phyloP scores from a whole-genome alignment of 2,113 vertebrate species.

The Channa argus region DNA sequence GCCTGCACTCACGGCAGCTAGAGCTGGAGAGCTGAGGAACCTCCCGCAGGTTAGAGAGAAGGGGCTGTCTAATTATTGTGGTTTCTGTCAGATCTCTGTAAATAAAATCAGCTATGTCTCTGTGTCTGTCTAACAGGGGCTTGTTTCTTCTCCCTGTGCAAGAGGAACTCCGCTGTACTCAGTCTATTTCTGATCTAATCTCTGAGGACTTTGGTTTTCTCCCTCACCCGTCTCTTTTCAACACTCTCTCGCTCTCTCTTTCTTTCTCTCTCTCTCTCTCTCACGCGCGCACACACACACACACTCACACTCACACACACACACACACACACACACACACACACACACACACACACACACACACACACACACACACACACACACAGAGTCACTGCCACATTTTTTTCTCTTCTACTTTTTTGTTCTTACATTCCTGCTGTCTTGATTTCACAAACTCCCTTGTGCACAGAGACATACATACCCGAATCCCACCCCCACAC shows the following conservation, averaged over 20 bases:
- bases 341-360: not conserved
- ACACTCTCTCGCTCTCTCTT: not conserved
- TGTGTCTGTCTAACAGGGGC: conserved; percentile 46
- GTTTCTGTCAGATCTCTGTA: conserved; percentile 61
- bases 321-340: conserved; percentile 25
- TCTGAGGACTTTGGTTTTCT: conserved; percentile 42
- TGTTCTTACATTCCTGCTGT: conserved; percentile 51
- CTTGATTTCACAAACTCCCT: conserved; percentile 62
- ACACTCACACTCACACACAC: no score
- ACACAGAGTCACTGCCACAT: conserved; percentile 30
- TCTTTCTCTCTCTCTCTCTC: conserved; percentile 7
- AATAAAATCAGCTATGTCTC: conserved; percentile 64
- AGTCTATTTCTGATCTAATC: conserved; percentile 68
- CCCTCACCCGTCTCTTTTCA: not conserved
- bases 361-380: no score
- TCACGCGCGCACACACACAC: no score
- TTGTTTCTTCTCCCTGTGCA: conserved; percentile 54
- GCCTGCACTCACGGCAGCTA: conserved; percentile 39
- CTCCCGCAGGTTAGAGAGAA: conserved; percentile 58
- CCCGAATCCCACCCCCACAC: conserved; percentile 41
- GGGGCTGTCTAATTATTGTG: conserved; percentile 68
- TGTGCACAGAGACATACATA: conserved; percentile 45
- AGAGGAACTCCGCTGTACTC: conserved; percentile 46
- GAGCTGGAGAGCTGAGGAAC: conserved; percentile 36
- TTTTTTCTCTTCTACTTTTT: conserved; percentile 34